Evolutionary conservation across 2,888 invertebrate genomes (phyloP), one percentile per base, ranked within the genome.

Genomic region (Phaedon cochleariae): DNA sequence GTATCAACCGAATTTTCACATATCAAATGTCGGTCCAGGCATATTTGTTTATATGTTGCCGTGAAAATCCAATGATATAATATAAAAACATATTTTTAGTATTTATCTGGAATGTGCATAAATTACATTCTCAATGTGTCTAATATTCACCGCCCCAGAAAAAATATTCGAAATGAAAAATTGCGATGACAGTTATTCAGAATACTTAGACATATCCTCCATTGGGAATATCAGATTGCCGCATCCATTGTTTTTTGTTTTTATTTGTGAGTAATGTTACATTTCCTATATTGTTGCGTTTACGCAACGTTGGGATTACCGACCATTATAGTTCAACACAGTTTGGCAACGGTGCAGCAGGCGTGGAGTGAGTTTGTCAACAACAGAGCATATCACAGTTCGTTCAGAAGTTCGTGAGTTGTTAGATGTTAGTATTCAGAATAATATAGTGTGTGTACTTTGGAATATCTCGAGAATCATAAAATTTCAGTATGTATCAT

Each of bases 231-330:
- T 48, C 18, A 18, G n/a, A 15, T 15, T 21, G 20, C 17, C 48
- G n/a, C 48, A 21, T 48, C 7, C 17, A 7, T 48, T 21, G 48
- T 15, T 21, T 21, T 18, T 48, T n/a, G n/a, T 48, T 21, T 12
- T 48, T 15, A 48, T 48, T 48, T 48, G 18, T 48, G 18, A 12
- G 20, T 48, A 6, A 48, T 48, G 21, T 48, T 9, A 10, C 17
- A 48, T 48, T 48, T 48, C 21, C 20, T 21, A 21, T 48, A 48
- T 48, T 48, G 48, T 48, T 15, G 48, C 48, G 20, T 48, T 48
- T 18, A 48, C 48, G 48, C 48, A 48, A 48, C 48, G 12, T 48
- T 48, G 48, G 48, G 48, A 48, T 48, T 48, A 48, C 48, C 21
- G 20, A 48, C 7, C 7, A 48, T 48, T 48, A 48, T 4, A 48